Base-by-base conservation (phyloP, 1,140 invertebrate genomes). In the Drosophila kohkoa region DNA sequence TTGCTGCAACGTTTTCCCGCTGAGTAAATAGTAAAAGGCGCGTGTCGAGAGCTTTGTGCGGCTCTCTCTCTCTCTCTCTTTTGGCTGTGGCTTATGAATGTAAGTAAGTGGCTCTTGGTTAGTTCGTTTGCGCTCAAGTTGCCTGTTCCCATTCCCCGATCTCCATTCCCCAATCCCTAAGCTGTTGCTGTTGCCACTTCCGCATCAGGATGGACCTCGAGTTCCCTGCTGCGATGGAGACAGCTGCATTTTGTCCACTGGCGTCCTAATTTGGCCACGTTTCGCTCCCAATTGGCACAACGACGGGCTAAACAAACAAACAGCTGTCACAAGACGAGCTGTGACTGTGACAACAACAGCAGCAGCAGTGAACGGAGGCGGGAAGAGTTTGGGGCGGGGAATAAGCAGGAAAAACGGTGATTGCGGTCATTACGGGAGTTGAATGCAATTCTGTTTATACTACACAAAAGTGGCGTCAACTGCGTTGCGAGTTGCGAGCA, bases 101-200 rank as follows among this genome's bases (percentile, higher is more conserved):
- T 89, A 89, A 89, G 85, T 89, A 88, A 88, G 83, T 88, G 83
- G 80, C 83, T 89, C 83, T 88, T 89, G 83, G 77, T 89, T 88
- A 88, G 83, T 88, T 88, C 77, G 80, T 74, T 87, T 88, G 79
- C 79, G 11, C n/a, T 25, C 32, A 16, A 57, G 45, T 32, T 64
- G 51, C n/a, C 15, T 20, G 35, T 55, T 41, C 52, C 49, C 49
- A 15, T 16, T 41, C 32, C 10, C 35, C 15, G 41, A 2, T 54
- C 35, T n/a, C 49, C 49, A 15, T 16, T 41, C 32, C 10, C 35
- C 15, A 57, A 2, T 54, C 35, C 54, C 35, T 20, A 3, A 11
- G 46, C n/a, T 16, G 41, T 48, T 57, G 38, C 38, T n/a, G 71
- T 76, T 87, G 79, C 79, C 82, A 86, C 82, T 86, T 86, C 82